Base-by-base conservation (phyloP, 2,888 invertebrate species). In the Thumatha senex region DNA sequence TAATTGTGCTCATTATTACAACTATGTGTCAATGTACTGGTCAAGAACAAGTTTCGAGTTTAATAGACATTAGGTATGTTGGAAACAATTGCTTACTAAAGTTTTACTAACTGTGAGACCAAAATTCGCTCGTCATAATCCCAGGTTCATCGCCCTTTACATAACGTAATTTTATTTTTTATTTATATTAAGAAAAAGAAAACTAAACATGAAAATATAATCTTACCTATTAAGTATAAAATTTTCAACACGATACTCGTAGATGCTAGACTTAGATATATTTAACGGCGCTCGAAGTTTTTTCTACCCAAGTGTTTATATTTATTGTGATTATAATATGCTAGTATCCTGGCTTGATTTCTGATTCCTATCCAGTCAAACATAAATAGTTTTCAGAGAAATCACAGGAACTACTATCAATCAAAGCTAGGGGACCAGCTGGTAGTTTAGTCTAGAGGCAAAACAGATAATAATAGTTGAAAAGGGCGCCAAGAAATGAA, bases 81-180 rank as follows among this genome's bases (percentile, higher is more conserved):
- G 70, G 59, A 73, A 78, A 79, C 77, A 81, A 81, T 78, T 78
- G 78, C 68, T 40, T 58, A n/a, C n/a, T n/a, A n/a, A 74, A 73
- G 66, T 72, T 69, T 69, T 71, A 73, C 65, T 5, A 24, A 24
- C 18, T 76, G 78, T 81, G 80, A 72, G 80, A 80, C 76, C 69
- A 72, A 74, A 78, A 70, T 76, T 70, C 41, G 65, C 62, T 67
- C 64, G 54, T 69, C 70, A 67, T 71, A 63, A 68, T 58, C 70
- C 63, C 55, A 67, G 73, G 74, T 63, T n/a, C 71, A 63, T 71
- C 70, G 71, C 70, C 67, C 72, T 68, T 70, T 52, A 58, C 51
- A 52, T 61, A 67, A 67, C 62, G 67, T 66, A 72, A 66, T 58
- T 56, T 46, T 56, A 59, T 56, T 46, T 54, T 56, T 41, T 34